Conservation (phyloP, 2,113 vertebrate genomes). For the Calidris pygmaea region DNA sequence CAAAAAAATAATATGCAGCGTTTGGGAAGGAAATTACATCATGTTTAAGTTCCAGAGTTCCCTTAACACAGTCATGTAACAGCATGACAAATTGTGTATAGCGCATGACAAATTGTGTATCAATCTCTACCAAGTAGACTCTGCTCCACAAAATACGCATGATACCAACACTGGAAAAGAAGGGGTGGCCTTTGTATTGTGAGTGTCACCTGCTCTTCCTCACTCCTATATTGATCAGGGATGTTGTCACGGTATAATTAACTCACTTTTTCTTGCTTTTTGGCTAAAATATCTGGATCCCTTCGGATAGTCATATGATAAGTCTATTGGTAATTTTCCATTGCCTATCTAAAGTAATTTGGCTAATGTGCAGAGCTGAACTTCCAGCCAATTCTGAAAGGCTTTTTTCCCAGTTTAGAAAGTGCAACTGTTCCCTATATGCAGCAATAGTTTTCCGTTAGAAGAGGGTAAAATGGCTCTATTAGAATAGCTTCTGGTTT, state of each 20-base stretch:
- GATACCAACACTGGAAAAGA: background rate
- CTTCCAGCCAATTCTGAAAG: background rate
- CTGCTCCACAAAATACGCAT: background rate
- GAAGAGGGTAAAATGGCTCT: background rate
- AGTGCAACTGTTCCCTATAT: background rate
- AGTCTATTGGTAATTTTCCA: slow-evolving; percentile 4
- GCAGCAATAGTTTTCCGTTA: background rate
- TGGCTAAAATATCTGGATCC: background rate
- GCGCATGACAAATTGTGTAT: background rate
- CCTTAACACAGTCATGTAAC: background rate
- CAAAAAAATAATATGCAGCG: background rate
- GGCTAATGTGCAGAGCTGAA: background rate
- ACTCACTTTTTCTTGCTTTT: background rate
- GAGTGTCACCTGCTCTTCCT: background rate
- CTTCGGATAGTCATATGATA: background rate
- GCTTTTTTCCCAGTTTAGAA: background rate
- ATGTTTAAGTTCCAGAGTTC: background rate
- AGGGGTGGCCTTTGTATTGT: background rate
- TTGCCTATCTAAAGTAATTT: slow-evolving; percentile 6
- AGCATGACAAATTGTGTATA: background rate
- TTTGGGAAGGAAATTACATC: background rate
- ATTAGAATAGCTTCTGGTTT: background rate
- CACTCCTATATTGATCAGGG: background rate
- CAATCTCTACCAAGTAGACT: background rate
- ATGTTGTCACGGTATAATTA: background rate